phyloP scores from a whole-genome alignment of 64 coral and sea anemone species.

The Stylophora pistillata region DNA sequence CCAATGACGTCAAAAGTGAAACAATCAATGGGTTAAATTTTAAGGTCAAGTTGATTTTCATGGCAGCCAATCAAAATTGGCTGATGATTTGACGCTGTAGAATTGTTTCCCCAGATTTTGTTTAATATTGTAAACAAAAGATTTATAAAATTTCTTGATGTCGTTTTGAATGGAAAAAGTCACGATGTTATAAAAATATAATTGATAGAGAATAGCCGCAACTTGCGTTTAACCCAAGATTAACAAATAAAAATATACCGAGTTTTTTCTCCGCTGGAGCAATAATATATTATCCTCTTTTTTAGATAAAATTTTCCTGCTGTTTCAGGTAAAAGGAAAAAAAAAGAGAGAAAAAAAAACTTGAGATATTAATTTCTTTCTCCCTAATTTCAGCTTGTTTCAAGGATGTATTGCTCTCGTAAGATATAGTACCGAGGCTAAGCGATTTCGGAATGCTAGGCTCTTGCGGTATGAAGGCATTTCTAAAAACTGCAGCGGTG shows the following conservation, averaged over 20 bases:
- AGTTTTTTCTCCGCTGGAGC: too few species aligned
- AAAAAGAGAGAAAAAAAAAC: too few species aligned
- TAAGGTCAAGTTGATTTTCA: neutral
- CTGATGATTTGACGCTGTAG: neutral
- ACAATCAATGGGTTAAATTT: neutral
- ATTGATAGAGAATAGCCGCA: too few species aligned
- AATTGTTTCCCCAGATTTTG: neutral
- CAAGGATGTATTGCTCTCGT: conserved; percentile 20
- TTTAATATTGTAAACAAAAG: neutral
- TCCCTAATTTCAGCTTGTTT: neutral
- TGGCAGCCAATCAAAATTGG: neutral
- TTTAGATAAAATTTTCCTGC: too few species aligned
- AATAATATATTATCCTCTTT: too few species aligned
- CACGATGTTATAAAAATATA: too few species aligned
- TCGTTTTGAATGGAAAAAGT: neutral
- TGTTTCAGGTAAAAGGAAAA: too few species aligned
- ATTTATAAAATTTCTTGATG: neutral
- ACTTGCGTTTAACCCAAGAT: too few species aligned
- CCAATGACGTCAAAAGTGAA: neutral
- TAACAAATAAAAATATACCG: too few species aligned
- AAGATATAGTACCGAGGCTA: neutral
- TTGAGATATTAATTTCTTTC: neutral
- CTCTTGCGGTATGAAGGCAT: neutral
- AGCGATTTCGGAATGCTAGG: conserved; percentile 10
- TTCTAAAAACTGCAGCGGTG: conserved; percentile 8